A percentile compares a stretch with the other conserved stretches of the same genome.
Evolutionary conservation across 1,140 invertebrate species (phyloP).

Genomic region (Muscidifurax raptorellus): DNA sequence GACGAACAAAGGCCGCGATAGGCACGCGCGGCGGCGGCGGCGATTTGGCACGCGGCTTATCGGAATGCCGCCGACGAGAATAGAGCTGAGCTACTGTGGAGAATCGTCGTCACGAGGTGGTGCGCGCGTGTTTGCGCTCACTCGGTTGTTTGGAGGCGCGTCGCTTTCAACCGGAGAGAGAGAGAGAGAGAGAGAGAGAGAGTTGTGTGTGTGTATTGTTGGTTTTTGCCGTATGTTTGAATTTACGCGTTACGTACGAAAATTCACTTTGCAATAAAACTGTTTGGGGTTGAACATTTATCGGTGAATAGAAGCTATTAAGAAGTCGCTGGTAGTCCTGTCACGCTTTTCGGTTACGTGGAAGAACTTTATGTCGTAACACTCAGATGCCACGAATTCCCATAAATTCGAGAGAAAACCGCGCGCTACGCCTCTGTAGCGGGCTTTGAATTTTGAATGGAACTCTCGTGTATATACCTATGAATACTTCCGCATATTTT

Average conservation of each 20-base stretch:
- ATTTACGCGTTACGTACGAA: no score
- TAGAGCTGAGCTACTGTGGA: conserved; percentile 65
- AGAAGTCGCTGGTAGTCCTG: background rate
- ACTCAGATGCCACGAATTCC: no score
- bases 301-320: no score
- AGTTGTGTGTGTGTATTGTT: no score
- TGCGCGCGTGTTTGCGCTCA: no score
- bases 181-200: no score
- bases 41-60: conserved; percentile 72
- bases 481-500: no score
- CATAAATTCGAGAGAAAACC: background rate
- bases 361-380: background rate
- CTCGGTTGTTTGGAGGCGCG: no score
- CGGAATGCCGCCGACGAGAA: conserved; percentile 73
- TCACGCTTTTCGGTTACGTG: background rate
- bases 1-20: conserved; percentile 20
- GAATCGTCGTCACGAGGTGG: background rate
- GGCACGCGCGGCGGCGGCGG: conserved; percentile 2
- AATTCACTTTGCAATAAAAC: no score
- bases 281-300: no score
- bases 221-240: no score
- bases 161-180: background rate
- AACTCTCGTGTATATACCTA: background rate
- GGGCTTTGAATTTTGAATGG: background rate
- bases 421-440: no score